Percentiles rank a stretch among this genome's conserved stretches.
Conservation (phyloP, 2,113 vertebrate species). For the Saguinus midas region DNA sequence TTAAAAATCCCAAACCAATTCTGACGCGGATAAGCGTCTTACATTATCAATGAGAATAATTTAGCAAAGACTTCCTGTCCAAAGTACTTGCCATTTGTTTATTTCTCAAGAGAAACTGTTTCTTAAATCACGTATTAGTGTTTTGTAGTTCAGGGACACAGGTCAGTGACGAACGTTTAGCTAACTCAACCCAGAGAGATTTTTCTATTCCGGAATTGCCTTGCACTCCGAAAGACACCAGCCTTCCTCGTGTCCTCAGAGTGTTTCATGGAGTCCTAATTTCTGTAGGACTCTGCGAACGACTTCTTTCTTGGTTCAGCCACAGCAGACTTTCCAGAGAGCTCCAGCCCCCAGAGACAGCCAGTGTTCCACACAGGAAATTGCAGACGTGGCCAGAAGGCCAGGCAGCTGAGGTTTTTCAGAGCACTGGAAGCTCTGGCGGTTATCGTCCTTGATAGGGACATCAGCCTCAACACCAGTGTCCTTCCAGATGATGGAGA, state of each 20-base stretch:
- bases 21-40: neutral
- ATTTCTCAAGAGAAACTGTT: neutral
- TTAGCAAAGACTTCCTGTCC: slow-evolving; percentile 43
- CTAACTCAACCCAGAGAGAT: neutral
- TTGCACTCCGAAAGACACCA: neutral
- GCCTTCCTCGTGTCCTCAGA: neutral
- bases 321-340: neutral
- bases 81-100: neutral
- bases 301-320: neutral
- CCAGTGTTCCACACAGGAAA: neutral
- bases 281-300: neutral
- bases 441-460: neutral
- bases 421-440: neutral
- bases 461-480: neutral
- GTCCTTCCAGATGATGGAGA: neutral
- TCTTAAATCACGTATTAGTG: neutral
- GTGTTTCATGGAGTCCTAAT: neutral
- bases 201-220: neutral
- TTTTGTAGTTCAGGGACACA: neutral
- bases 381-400: neutral
- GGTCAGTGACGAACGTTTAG: neutral
- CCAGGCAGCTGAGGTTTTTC: neutral
- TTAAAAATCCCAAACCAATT: neutral
- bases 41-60: neutral
- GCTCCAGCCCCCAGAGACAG: neutral